These are phyloP conservation scores for Xestoiulus laeticollis DNA, from an alignment of 2,888 invertebrate species.

Conservation along the genomic window DNA sequence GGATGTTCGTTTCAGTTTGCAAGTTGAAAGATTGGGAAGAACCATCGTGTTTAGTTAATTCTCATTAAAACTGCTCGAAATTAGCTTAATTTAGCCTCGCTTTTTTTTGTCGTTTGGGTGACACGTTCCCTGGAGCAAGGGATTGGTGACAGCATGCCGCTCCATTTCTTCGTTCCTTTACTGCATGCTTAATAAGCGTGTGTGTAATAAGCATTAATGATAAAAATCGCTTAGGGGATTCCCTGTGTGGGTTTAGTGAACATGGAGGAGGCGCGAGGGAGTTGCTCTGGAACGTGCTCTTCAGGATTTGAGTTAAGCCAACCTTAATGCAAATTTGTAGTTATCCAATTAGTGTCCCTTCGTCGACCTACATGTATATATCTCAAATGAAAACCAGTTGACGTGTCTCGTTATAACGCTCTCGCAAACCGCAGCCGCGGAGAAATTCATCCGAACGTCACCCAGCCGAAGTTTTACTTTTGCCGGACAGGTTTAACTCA, in stretches of 20 bases:
- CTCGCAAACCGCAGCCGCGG: background rate
- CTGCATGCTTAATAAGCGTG: background rate
- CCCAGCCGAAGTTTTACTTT: too few species aligned
- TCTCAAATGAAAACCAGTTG: background rate
- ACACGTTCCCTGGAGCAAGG: too few species aligned
- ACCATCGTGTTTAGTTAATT: background rate
- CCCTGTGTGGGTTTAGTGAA: background rate
- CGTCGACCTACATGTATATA: too few species aligned
- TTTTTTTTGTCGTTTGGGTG: background rate
- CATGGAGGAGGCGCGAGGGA: background rate
- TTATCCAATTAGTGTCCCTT: slow-evolving; percentile 19
- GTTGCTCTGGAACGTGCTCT: too few species aligned
- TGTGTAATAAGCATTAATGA: background rate
- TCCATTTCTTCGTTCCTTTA: background rate
- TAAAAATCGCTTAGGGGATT: background rate
- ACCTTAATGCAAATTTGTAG: background rate
- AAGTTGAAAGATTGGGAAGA: too few species aligned
- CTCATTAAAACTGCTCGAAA: background rate
- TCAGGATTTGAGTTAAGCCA: slow-evolving; percentile 5
- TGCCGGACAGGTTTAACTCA: too few species aligned
- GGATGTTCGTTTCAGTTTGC: too few species aligned
- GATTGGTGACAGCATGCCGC: too few species aligned
- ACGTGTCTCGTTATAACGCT: background rate
- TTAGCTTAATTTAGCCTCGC: background rate
- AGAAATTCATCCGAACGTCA: too few species aligned